These are phyloP conservation scores for Ectropis grisescens DNA, from an alignment of 1,140 invertebrate genomes.

Conservation along the genomic window DNA sequence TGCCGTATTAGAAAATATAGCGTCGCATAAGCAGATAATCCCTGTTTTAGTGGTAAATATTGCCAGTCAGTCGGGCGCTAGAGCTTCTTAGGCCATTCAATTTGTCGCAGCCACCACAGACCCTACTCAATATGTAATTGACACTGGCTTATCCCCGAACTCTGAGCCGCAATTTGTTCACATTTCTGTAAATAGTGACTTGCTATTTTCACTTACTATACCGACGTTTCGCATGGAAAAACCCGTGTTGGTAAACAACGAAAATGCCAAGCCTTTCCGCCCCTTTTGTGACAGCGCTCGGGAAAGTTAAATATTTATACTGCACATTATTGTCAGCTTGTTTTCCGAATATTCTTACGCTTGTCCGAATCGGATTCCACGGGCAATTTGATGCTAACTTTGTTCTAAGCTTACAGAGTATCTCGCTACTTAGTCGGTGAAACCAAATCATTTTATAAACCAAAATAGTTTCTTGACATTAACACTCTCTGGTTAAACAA, in stretches of 20 bases:
- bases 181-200: constrained; percentile 43
- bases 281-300: too few relatives aligned
- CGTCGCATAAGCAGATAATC: constrained; percentile 25
- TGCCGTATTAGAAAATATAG: constrained; percentile 24
- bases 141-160: constrained; percentile 50
- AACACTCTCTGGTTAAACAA: too few relatives aligned
- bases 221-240: constrained; percentile 2
- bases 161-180: constrained; percentile 47
- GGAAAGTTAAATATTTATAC: too few relatives aligned
- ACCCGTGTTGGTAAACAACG: constrained; percentile 1
- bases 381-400: too few relatives aligned
- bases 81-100: constrained; percentile 42
- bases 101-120: constrained; percentile 42
- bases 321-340: too few relatives aligned
- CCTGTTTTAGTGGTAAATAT: constrained; percentile 36
- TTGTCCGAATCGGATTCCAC: too few relatives aligned
- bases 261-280: too few relatives aligned
- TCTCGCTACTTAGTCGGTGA: too few relatives aligned
- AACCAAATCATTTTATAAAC: too few relatives aligned
- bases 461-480: too few relatives aligned
- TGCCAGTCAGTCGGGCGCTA: constrained; percentile 26
- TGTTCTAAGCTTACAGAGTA: too few relatives aligned
- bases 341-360: too few relatives aligned
- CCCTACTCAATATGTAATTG: constrained; percentile 61
- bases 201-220: constrained; percentile 18